Evolutionary conservation across 2,797 vertebrate genomes (phyloP), one percentile per base, ranked within the genome.

Genomic region (Liparis tanakae): DNA sequence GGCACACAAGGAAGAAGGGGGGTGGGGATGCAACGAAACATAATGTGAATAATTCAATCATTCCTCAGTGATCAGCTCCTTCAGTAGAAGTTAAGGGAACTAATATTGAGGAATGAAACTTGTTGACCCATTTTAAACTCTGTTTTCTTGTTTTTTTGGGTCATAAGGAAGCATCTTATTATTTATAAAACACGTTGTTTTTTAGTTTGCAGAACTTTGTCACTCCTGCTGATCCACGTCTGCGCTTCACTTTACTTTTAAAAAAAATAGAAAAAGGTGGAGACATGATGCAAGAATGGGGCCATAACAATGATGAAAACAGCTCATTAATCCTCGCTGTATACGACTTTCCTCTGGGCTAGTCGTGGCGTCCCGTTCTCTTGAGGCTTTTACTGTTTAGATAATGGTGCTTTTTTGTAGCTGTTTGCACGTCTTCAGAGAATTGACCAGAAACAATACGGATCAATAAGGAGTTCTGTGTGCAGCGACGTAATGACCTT

Each of bases 21-120:
- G 25, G 25, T 34, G 20, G 8, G 54, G 82, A 59, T 10, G 7
- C 59, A 67, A 55, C 25, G 1, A 37, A 76, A 39, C 25, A 30
- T 30, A 30, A 18, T 50, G 71, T 87, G 62, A 88, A 86, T 90
- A 78, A 86, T 89, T 86, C 10, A 83, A 75, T 46, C 30, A 46
- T 66, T 79, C 81, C 66, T 83, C 63, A 60, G 34, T 51, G 63
- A 83, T 80, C 72, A 76, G 8, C 43, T 80, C 46, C 36, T 70
- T 55, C 43, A 66, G 63, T 69, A 55, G 64, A 74, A 74, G 30
- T 67, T 58, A 55, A 37, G 6, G 61, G 34, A 76, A 61, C 70
- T 63, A 71, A 74, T 68, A 57, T 18, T 58, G 59, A 64, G 55
- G 56, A 85, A 70, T 70, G n/a, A 70, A 77, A 80, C 54, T 67